phyloP scores from a whole-genome alignment of 1,140 invertebrate genomes.

The Eueides isabella region DNA sequence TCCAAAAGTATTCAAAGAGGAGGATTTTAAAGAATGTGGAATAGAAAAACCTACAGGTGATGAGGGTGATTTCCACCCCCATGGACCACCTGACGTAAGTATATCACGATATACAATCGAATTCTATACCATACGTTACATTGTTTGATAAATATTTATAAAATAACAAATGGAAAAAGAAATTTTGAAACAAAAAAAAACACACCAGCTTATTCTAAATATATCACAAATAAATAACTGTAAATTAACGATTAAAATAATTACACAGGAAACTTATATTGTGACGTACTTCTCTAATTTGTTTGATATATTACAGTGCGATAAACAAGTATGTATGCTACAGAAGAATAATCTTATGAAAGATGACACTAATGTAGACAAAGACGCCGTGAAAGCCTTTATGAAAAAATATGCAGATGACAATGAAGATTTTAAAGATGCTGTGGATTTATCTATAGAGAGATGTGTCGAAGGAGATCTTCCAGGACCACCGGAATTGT shows the following conservation, averaged over 20 bases:
- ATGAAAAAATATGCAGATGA: conserved; percentile 50
- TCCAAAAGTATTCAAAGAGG: conserved; percentile 54
- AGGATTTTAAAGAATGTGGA: conserved; percentile 59
- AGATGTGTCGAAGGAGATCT: conserved; percentile 51
- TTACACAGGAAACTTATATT: no score
- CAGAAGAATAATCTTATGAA: conserved; percentile 56
- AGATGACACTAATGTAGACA: conserved; percentile 51
- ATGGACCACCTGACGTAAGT: conserved; percentile 57
- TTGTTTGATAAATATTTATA: no score
- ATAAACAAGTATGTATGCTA: conserved; percentile 59
- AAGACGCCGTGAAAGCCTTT: conserved; percentile 46
- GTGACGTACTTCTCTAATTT: no score
- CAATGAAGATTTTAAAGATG: conserved; percentile 52
- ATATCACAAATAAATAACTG: no score
- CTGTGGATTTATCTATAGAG: conserved; percentile 49
- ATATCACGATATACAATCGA: no score
- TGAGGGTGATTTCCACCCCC: conserved; percentile 4
- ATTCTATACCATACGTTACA: no score
- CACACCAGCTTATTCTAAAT: no score
- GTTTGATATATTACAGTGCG: conserved; percentile 46
- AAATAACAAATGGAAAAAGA: no score
- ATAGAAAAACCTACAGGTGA: conserved; percentile 44
- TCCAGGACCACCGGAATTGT: conserved; percentile 54
- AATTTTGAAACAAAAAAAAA: no score
- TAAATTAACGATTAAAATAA: no score